Evolutionary conservation across 2,797 vertebrate species (phyloP).

Genomic region (Monodelphis domestica): DNA sequence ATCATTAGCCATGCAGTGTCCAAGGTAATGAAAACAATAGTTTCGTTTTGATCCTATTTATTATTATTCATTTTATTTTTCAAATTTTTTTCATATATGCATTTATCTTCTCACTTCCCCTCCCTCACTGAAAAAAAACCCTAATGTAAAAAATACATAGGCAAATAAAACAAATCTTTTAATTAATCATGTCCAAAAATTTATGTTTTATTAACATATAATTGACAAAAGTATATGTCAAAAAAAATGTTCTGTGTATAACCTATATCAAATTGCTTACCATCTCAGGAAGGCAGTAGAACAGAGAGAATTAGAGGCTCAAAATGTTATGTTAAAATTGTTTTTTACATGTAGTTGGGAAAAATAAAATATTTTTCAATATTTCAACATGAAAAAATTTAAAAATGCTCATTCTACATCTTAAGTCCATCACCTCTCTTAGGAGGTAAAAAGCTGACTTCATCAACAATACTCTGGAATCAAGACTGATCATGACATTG

Average conservation of each 20-base stretch:
- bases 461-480: neutral
- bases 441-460: neutral
- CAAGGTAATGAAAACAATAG: neutral
- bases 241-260: neutral
- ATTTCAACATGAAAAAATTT: too few species aligned
- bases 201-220: neutral
- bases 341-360: too few species aligned
- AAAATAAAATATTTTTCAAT: too few species aligned
- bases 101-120: neutral
- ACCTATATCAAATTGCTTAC: too few species aligned
- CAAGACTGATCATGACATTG: neutral
- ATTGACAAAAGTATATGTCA: neutral
- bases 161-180: neutral
- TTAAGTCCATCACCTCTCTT: neutral
- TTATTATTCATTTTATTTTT: neutral
- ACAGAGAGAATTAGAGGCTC: too few species aligned
- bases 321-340: too few species aligned
- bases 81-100: neutral
- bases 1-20: neutral
- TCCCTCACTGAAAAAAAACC: neutral
- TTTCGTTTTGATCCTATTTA: neutral
- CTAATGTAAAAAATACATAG: neutral
- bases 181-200: neutral
- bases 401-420: neutral
- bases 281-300: too few species aligned